Conservation (phyloP, 1,140 invertebrate genomes). For the Orchestia grillus region DNA sequence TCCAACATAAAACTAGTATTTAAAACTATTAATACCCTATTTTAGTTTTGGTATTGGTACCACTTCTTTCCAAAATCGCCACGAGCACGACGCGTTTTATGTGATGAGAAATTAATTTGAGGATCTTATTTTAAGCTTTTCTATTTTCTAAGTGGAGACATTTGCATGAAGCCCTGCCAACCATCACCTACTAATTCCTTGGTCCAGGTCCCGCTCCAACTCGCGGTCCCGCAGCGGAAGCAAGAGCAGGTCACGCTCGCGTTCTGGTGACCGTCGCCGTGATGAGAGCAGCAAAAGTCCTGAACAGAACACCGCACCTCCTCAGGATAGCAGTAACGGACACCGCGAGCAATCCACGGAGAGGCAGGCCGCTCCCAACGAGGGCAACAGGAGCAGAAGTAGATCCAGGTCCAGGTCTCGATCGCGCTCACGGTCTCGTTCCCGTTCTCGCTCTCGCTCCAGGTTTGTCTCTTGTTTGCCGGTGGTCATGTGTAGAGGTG, state of each 20-base stretch:
- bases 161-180: too few species aligned
- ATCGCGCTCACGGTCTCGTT: slow-evolving; percentile 29
- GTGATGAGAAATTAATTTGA: too few species aligned
- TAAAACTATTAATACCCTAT: too few species aligned
- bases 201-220: background rate
- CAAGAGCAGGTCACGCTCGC: slow-evolving; percentile 49
- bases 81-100: too few species aligned
- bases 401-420: slow-evolving; percentile 9
- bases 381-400: background rate
- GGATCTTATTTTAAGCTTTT: too few species aligned
- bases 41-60: too few species aligned
- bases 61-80: too few species aligned
- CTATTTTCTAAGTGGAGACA: too few species aligned
- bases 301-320: background rate
- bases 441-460: slow-evolving; percentile 16
- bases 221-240: slow-evolving; percentile 34
- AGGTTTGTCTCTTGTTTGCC: background rate
- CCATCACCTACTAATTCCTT: background rate
- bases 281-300: slow-evolving; percentile 36
- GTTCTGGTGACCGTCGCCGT: slow-evolving; percentile 32
- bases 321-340: slow-evolving; percentile 24
- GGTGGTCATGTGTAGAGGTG: background rate
- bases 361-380: background rate
- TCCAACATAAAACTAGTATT: too few species aligned
- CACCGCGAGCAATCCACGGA: background rate